These are phyloP conservation scores for Adelognathus sp. DNA, from an alignment of 2,888 invertebrate genomes.

Conservation along the genomic window DNA sequence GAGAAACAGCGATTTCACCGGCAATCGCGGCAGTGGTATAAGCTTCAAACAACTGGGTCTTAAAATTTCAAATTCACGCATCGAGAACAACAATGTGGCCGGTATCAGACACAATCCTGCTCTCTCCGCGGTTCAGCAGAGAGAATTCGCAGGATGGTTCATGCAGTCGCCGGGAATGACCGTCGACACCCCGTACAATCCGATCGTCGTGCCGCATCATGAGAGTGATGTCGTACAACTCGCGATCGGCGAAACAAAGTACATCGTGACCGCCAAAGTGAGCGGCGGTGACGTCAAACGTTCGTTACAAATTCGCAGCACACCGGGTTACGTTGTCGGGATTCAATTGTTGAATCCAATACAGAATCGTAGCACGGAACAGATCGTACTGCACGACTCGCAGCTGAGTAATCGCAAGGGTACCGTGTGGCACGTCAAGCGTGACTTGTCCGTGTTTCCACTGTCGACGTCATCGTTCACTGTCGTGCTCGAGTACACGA, in stretches of 20 bases:
- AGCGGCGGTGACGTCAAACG: slow-evolving; percentile 81
- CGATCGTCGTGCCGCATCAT: slow-evolving; percentile 87
- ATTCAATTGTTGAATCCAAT: slow-evolving; percentile 95
- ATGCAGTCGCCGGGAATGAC: slow-evolving; percentile 86
- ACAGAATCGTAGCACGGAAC: slow-evolving; percentile 93
- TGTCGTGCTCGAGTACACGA: slow-evolving; percentile 89
- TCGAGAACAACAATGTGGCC: slow-evolving; percentile 92
- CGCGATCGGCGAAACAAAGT: slow-evolving; percentile 89
- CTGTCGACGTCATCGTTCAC: slow-evolving; percentile 92
- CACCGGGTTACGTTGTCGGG: slow-evolving; percentile 93
- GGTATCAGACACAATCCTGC: slow-evolving; percentile 97
- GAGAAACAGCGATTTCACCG: slow-evolving; percentile 91
- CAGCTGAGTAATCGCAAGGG: slow-evolving; percentile 83
- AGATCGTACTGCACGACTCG: slow-evolving; percentile 90
- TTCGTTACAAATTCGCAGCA: slow-evolving; percentile 82
- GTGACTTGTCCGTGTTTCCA: slow-evolving; percentile 95
- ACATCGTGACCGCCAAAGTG: slow-evolving; percentile 88
- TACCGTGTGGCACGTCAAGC: slow-evolving; percentile 89
- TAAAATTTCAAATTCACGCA: slow-evolving; percentile 88
- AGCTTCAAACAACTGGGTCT: slow-evolving; percentile 94
- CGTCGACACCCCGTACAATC: slow-evolving; percentile 88
- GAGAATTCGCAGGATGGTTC: slow-evolving; percentile 97
- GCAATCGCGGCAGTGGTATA: slow-evolving; percentile 94
- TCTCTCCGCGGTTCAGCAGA: slow-evolving; percentile 90
- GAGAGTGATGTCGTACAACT: slow-evolving; percentile 84